These are phyloP conservation scores for Chloropsis hardwickii DNA, from an alignment of 2,113 vertebrate genomes.

Conservation along the genomic window DNA sequence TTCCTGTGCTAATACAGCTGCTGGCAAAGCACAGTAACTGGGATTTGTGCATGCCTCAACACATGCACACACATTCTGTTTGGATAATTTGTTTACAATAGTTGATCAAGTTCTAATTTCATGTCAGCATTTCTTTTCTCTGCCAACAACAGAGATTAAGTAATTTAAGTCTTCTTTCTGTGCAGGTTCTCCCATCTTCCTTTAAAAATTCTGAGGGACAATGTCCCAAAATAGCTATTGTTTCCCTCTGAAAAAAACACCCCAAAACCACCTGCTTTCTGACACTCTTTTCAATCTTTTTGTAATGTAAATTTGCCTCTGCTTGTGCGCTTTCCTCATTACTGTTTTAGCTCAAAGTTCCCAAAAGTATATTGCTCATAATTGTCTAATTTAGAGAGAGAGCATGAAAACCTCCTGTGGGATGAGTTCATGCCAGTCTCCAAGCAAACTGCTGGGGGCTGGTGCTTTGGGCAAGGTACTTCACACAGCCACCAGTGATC, in stretches of 20 bases:
- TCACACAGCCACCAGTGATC: neutral
- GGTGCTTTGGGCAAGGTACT: neutral
- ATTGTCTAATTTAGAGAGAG: neutral
- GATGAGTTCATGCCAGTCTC: neutral
- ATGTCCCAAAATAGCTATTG: neutral
- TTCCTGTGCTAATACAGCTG: neutral
- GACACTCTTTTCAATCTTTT: neutral
- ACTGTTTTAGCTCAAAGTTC: neutral
- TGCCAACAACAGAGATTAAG: neutral
- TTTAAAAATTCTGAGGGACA: neutral
- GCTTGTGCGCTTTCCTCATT: neutral
- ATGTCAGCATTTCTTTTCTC: neutral
- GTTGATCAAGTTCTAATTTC: neutral
- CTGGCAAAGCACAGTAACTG: neutral
- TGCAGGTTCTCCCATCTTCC: neutral
- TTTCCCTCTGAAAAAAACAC: neutral
- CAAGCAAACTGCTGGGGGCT: neutral
- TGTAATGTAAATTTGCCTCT: neutral
- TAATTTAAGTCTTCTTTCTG: neutral
- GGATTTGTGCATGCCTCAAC: neutral
- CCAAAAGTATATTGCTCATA: neutral
- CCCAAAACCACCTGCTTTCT: neutral
- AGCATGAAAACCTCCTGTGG: neutral
- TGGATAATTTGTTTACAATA: neutral
- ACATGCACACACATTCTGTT: accelerated